A percentile compares a stretch with the other conserved stretches of the same genome.
Evolutionary conservation across 2,797 vertebrate genomes (phyloP).

Genomic region (Sciaenops ocellatus): DNA sequence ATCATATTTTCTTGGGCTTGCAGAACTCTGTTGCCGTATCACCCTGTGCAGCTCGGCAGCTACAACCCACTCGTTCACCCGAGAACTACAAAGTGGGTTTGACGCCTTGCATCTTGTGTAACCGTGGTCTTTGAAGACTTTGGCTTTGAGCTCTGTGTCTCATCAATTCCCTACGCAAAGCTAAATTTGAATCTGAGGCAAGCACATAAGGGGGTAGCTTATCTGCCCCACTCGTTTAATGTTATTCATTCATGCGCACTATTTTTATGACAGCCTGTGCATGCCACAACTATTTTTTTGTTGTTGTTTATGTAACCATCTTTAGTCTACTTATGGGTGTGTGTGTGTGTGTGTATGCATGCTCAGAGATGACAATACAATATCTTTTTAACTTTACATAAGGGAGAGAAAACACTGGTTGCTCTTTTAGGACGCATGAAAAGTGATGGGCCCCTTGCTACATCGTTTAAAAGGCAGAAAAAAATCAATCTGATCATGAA

Average conservation of each 20-base stretch:
- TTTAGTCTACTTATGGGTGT: constrained; percentile 17
- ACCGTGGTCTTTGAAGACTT: constrained; percentile 79
- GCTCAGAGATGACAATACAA: constrained; percentile 18
- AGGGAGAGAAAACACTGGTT: constrained; percentile 23
- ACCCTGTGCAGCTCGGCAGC: constrained; percentile 62
- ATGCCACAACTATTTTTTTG: constrained; percentile 48
- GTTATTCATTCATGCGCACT: constrained; percentile 77
- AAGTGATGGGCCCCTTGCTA: background rate
- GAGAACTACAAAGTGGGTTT: constrained; percentile 78
- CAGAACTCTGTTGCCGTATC: constrained; percentile 63
- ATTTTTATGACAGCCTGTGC: constrained; percentile 64
- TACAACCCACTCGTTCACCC: constrained; percentile 74
- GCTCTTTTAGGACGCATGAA: constrained; percentile 36
- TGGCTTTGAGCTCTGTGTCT: constrained; percentile 80
- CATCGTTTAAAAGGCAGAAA: constrained; percentile 16
- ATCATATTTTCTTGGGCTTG: constrained; percentile 59
- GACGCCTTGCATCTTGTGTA: constrained; percentile 81
- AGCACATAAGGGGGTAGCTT: constrained; percentile 68
- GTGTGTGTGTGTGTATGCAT: background rate
- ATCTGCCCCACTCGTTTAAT: constrained; percentile 74
- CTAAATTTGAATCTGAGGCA: constrained; percentile 78
- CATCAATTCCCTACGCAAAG: constrained; percentile 82
- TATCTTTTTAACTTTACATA: constrained; percentile 24
- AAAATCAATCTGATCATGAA: background rate
- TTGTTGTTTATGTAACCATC: constrained; percentile 71